Evolutionary conservation across 2,888 invertebrate species (phyloP).

Genomic region (Pyrochroa serraticornis): DNA sequence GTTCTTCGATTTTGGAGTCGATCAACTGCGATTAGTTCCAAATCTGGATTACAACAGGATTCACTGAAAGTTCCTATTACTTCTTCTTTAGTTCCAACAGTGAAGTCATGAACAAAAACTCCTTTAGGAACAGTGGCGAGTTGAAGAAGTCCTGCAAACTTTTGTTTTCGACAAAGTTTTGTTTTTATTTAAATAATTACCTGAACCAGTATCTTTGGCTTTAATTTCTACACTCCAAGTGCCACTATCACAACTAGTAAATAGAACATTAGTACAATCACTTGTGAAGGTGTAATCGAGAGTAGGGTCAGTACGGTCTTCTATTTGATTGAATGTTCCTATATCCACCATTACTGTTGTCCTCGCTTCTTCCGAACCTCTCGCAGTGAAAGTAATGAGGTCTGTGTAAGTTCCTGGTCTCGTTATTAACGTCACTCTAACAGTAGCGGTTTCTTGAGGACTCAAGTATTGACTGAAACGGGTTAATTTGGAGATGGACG

Average conservation of each 20-base stretch:
- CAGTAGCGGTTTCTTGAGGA: conserved; percentile 62
- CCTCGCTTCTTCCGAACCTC: conserved; percentile 54
- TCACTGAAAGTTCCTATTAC: conserved; percentile 72
- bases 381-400: conserved; percentile 67
- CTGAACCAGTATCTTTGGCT: conserved; percentile 70
- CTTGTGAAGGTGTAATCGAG: conserved; percentile 56
- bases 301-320: conserved; percentile 44
- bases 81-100: conserved; percentile 70
- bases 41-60: conserved; percentile 74
- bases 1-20: conserved; percentile 70
- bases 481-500: not conserved
- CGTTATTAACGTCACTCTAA: conserved; percentile 57
- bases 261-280: conserved; percentile 52
- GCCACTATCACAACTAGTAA: conserved; percentile 66
- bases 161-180: not conserved
- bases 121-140: conserved; percentile 66
- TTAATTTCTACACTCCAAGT: conserved; percentile 74
- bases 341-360: conserved; percentile 59
- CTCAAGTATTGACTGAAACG: conserved; percentile 41
- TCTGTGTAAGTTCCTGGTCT: conserved; percentile 61
- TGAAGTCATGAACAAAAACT: conserved; percentile 67
- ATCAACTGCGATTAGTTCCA: conserved; percentile 72
- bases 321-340: conserved; percentile 32
- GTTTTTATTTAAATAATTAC: conserved; percentile 49
- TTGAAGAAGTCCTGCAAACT: conserved; percentile 63